Evolutionary conservation across 2,113 vertebrate species (phyloP), one percentile per base, ranked within the genome.

Genomic region (Aegotheles bennettii): DNA sequence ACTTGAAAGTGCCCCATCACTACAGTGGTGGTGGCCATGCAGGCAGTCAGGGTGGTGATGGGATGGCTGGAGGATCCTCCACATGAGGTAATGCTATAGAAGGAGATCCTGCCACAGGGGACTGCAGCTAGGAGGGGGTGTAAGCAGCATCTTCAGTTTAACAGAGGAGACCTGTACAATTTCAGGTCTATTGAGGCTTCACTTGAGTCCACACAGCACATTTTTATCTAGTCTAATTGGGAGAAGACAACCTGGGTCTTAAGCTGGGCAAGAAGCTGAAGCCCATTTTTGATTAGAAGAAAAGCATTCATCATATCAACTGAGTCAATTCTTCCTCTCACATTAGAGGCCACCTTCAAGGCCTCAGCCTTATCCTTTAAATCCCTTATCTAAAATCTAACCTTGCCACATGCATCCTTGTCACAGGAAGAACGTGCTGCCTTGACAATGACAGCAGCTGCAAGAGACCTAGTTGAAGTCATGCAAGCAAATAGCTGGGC

Each of bases 271-370:
- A 69, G 43, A 83, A 8, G 9, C 24, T 80, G 57, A 82, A 69
- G 12, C 5, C 4, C 8, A 69, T 54, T 80, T 79, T 42, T 35
- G 33, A 59, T 50, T 18, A 42, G 67, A 84, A 59, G 18, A 31
- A 56, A 45, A 79, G 5, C 0, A 0, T 47, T 79, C n/a, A 18
- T 69, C 1, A 0, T 16, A 70, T 7, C 26, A 43, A 60, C 47
- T 8, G 16, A 36, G 8, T 51, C 36, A 42, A 48, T 48, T 92
- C 38, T 53, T 87, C 19, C 12, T 45, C 42, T 71, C 57, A 36
- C 47, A 12, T 48, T 53, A 29, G 9, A 89, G 16, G 3, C 16
- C 15, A 65, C 21, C 7, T 38, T 64, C 57, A 59, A 71, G 48
- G 33, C 16, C 33, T 60, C 56, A 77, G 35, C 6, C 19, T 78